Evolutionary conservation across 2,888 invertebrate genomes (phyloP).

Genomic region (Scaeva pyrastri): DNA sequence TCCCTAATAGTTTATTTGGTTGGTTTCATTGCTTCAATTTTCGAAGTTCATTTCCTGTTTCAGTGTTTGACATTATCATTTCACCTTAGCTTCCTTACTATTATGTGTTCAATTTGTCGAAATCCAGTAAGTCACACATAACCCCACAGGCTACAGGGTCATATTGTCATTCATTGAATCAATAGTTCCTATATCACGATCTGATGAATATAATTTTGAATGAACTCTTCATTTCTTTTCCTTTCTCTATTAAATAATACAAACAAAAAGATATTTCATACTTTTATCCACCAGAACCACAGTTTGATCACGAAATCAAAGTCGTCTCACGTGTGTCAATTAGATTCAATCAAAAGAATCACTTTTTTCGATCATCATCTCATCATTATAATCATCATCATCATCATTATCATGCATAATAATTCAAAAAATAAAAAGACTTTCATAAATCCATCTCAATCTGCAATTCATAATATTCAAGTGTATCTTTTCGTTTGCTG

Average conservation of each 20-base stretch:
- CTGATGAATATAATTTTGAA: not conserved
- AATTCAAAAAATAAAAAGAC: constrained; percentile 40
- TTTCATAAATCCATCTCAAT: constrained; percentile 67
- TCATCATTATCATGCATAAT: not conserved
- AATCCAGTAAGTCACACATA: not conserved
- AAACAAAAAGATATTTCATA: not conserved
- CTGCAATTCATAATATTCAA: constrained; percentile 45
- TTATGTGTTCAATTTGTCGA: not conserved
- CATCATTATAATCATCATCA: not conserved
- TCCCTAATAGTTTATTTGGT: no score
- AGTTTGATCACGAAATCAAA: constrained; percentile 51
- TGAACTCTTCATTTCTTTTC: constrained; percentile 52
- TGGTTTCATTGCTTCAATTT: no score
- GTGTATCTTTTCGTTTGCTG: constrained; percentile 18
- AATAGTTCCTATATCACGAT: constrained; percentile 53
- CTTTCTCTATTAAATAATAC: constrained; percentile 69
- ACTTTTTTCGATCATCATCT: constrained; percentile 31
- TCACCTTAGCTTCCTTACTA: not conserved
- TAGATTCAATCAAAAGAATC: constrained; percentile 62
- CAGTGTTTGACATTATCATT: no score
- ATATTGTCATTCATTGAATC: constrained; percentile 29
- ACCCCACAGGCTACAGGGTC: not conserved
- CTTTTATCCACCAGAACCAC: constrained; percentile 40
- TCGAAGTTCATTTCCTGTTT: no score
- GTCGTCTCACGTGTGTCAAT: constrained; percentile 65